Conservation (phyloP, 2,113 vertebrate genomes). For the Prunella himalayana region DNA sequence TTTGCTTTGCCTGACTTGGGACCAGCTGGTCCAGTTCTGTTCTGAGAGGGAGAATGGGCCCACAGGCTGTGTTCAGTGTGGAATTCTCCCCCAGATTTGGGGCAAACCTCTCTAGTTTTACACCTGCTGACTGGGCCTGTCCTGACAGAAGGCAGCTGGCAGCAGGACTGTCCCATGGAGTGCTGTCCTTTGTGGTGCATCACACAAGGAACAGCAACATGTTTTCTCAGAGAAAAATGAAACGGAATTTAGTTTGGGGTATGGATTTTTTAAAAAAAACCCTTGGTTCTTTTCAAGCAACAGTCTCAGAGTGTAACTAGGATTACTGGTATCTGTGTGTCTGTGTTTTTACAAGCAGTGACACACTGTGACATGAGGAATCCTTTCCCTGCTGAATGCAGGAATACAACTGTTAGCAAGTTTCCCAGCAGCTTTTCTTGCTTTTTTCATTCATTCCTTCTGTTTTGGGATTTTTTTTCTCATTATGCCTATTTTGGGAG, state of each 20-base stretch:
- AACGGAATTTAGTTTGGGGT: not conserved
- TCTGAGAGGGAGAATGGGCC: not conserved
- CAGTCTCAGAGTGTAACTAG: not conserved
- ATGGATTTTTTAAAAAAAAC: not conserved
- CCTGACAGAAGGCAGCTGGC: not conserved
- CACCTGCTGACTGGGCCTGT: not conserved
- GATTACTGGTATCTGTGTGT: not conserved
- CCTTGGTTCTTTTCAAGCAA: not conserved
- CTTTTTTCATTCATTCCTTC: slow-evolving; percentile 22
- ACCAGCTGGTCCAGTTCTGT: not conserved
- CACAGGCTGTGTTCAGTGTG: not conserved
- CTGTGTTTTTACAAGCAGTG: not conserved
- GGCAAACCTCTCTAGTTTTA: not conserved
- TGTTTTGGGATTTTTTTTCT: not conserved
- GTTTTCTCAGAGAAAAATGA: not conserved
- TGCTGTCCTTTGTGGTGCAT: not conserved
- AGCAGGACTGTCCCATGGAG: not conserved
- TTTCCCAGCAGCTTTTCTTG: not conserved
- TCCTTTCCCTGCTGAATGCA: not conserved
- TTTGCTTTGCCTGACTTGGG: not conserved
- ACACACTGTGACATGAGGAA: not conserved
- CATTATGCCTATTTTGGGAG: slow-evolving; percentile 19
- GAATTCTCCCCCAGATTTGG: not conserved
- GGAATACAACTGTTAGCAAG: not conserved
- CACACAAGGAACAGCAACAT: not conserved